Evolutionary conservation across 2,888 invertebrate genomes (phyloP).

Genomic region (Melangyna quadrimaculata): DNA sequence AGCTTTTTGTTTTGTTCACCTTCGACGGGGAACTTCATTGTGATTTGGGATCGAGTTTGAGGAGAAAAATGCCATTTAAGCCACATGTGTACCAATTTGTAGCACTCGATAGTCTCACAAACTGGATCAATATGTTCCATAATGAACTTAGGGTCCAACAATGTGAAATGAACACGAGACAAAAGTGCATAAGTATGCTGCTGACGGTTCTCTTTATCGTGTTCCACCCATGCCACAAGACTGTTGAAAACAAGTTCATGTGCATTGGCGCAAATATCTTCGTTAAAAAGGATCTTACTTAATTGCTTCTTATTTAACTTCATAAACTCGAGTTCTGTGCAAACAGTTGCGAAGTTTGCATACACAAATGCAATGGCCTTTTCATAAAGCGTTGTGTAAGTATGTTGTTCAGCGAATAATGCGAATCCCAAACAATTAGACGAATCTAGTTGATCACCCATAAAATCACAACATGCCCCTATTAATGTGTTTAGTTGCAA

Average conservation of each 20-base stretch:
- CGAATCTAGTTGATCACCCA: background rate
- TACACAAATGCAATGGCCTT: background rate
- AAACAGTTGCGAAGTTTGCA: background rate
- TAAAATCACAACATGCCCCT: background rate
- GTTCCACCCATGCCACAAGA: background rate
- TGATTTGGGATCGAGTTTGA: background rate
- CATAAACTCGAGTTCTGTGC: background rate
- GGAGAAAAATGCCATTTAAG: background rate
- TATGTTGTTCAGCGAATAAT: background rate
- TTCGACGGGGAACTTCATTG: background rate
- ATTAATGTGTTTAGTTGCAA: constrained; percentile 9
- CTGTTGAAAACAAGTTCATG: background rate
- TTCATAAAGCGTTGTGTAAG: background rate
- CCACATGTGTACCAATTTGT: background rate
- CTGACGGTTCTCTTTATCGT: background rate
- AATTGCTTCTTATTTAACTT: background rate
- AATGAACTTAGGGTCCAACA: background rate
- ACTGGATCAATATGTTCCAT: background rate
- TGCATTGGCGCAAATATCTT: background rate
- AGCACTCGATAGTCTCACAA: background rate
- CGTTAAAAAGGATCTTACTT: background rate
- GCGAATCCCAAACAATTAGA: background rate
- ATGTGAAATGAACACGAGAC: background rate
- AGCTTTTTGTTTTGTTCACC: background rate
- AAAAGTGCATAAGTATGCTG: background rate